A percentile compares a stretch with the other conserved stretches of the same genome.
phyloP scores from a whole-genome alignment of 2,113 vertebrate genomes.

The Phodopus roborovskii region DNA sequence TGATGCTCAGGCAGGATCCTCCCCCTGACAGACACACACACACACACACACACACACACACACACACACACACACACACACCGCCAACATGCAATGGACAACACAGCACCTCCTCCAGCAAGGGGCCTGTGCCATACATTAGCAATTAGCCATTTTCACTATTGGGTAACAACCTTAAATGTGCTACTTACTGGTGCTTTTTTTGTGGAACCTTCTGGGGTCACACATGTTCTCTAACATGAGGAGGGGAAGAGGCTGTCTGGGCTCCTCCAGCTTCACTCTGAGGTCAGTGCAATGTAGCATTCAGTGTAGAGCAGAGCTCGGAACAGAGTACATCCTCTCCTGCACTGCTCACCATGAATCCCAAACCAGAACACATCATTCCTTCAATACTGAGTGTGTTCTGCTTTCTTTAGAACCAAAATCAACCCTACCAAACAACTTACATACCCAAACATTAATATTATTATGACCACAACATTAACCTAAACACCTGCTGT shows the following conservation, averaged over 20 bases:
- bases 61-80: too few relatives aligned
- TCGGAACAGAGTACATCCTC: not conserved
- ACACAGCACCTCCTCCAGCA: not conserved
- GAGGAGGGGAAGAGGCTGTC: not conserved
- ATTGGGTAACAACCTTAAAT: constrained; percentile 14
- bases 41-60: too few relatives aligned
- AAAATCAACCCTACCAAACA: not conserved
- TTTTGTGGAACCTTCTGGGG: not conserved
- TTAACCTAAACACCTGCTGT: not conserved
- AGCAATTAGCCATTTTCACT: constrained; percentile 19
- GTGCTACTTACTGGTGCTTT: not conserved
- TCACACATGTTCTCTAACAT: not conserved
- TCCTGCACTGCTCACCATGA: not conserved
- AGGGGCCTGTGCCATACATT: not conserved
- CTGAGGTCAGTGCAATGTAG: not conserved
- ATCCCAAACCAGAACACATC: not conserved
- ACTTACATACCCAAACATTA: not conserved
- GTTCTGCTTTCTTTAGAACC: not conserved
- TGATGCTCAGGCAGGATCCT: not conserved
- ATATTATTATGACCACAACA: not conserved
- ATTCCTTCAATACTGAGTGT: not conserved
- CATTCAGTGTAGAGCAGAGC: not conserved
- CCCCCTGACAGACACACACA: too few relatives aligned
- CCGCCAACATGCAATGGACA: fast-evolving
- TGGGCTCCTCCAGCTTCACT: not conserved